These are phyloP conservation scores for Allacma fusca DNA, from an alignment of 2,888 invertebrate species.

Conservation along the genomic window DNA sequence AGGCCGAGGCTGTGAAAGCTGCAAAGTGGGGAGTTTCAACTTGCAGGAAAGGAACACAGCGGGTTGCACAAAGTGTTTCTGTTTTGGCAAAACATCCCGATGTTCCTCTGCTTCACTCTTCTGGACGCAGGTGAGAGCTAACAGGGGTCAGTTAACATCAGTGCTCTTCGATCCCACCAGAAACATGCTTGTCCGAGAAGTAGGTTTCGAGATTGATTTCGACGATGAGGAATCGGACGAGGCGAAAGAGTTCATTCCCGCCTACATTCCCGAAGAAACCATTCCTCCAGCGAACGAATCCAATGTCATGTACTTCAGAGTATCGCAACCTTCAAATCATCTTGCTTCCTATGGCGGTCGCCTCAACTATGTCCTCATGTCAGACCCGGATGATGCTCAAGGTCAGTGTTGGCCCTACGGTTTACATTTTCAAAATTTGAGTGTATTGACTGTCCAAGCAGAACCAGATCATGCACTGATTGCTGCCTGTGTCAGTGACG, in stretches of 20 bases:
- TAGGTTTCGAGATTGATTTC: conserved; percentile 53
- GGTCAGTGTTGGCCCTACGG: neutral
- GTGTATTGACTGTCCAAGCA: too few relatives aligned
- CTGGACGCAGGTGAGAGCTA: conserved; percentile 64
- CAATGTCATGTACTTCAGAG: conserved; percentile 76
- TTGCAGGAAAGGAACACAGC: conserved; percentile 82
- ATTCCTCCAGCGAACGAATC: conserved; percentile 54
- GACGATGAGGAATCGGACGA: conserved; percentile 50
- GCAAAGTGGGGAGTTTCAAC: conserved; percentile 89
- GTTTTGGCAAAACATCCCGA: conserved; percentile 89
- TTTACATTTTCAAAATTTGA: too few relatives aligned
- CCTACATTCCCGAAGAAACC: conserved; percentile 58
- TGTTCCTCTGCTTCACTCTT: conserved; percentile 81
- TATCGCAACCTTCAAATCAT: conserved; percentile 79
- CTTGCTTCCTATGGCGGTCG: conserved; percentile 88
- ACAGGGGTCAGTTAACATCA: conserved; percentile 36
- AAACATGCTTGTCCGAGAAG: conserved; percentile 39
- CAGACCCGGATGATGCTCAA: conserved; percentile 50
- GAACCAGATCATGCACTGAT: too few relatives aligned
- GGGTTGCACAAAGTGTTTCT: conserved; percentile 97
- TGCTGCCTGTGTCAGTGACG: too few relatives aligned
- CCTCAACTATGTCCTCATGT: conserved; percentile 72
- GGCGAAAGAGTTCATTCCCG: conserved; percentile 49
- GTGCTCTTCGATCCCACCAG: conserved; percentile 52
- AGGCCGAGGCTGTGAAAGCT: conserved; percentile 82